These are phyloP conservation scores for Lasioglossum pauxillum DNA, from an alignment of 2,888 invertebrate genomes.

Conservation along the genomic window DNA sequence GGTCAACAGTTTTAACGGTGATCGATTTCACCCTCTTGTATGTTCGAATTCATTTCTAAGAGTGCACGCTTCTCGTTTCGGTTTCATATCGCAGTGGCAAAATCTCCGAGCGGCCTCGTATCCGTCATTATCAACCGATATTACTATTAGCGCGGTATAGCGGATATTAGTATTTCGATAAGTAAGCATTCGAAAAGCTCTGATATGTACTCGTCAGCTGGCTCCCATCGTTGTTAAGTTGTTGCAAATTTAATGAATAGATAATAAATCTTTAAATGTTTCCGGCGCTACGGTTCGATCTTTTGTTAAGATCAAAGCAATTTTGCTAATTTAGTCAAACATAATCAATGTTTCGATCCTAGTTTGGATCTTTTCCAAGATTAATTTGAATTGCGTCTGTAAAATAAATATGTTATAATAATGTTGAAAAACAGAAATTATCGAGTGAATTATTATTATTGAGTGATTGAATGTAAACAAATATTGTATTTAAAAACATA, in stretches of 20 bases:
- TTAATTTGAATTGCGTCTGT: too few species aligned
- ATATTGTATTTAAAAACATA: too few species aligned
- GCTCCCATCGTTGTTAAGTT: background rate
- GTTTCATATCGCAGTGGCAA: slow-evolving; percentile 42
- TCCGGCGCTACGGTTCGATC: too few species aligned
- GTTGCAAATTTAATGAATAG: background rate
- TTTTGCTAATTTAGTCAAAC: too few species aligned
- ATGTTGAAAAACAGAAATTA: too few species aligned
- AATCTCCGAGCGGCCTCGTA: slow-evolving; percentile 18
- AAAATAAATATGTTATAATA: too few species aligned
- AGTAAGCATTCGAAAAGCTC: background rate
- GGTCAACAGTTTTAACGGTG: slow-evolving; percentile 49
- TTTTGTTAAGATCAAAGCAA: too few species aligned
- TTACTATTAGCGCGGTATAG: background rate
- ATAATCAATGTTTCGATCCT: too few species aligned
- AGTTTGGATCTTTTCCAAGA: too few species aligned
- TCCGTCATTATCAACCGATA: background rate
- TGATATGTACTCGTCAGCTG: background rate
- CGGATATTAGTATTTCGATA: slow-evolving; percentile 15
- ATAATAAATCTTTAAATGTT: too few species aligned
- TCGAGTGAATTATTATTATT: too few species aligned
- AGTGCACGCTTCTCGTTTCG: slow-evolving; percentile 30
- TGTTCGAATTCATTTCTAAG: slow-evolving; percentile 54
- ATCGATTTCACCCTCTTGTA: slow-evolving; percentile 46
- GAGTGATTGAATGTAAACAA: too few species aligned